These are phyloP conservation scores for Atethmia centrago DNA, from an alignment of 2,888 invertebrate species.

Conservation along the genomic window DNA sequence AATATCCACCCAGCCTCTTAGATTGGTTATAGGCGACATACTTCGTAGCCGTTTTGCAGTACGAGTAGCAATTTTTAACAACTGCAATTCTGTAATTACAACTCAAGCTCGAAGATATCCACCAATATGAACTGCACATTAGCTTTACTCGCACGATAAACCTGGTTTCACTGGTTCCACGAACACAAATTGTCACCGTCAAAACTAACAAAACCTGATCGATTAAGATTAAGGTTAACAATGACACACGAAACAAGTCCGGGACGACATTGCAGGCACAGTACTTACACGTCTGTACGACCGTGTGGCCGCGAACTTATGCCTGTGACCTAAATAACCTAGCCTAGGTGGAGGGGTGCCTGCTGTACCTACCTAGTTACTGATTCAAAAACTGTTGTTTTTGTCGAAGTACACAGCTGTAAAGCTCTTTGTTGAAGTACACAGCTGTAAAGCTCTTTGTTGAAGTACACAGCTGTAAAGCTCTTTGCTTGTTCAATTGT, in stretches of 20 bases:
- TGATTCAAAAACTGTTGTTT: conserved; percentile 24
- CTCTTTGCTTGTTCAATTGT: conserved; percentile 25
- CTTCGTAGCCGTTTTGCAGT: not conserved
- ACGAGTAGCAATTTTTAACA: not conserved
- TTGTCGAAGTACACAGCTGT: too few relatives aligned
- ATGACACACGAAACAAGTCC: conserved; percentile 25
- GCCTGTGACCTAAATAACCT: conserved; percentile 72
- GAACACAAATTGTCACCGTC: not conserved
- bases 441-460: conserved; percentile 27
- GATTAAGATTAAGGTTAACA: conserved; percentile 15
- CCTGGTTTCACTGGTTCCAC: not conserved
- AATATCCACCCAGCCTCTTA: not conserved
- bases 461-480: conserved; percentile 3
- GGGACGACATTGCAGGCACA: conserved; percentile 31
- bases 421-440: conserved; percentile 28
- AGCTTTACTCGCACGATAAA: not conserved
- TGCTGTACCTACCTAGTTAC: conserved; percentile 23
- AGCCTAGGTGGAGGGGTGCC: conserved; percentile 46
- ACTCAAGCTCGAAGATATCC: not conserved
- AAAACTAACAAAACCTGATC: conserved; percentile 2
- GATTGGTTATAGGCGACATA: not conserved
- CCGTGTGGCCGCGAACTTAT: conserved; percentile 45
- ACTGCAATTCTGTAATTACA: not conserved
- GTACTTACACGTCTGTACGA: conserved; percentile 29
- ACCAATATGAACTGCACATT: not conserved